Evolutionary conservation across 2,797 vertebrate species (phyloP), one percentile per base, ranked within the genome.

Genomic region (Microchirus variegatus): DNA sequence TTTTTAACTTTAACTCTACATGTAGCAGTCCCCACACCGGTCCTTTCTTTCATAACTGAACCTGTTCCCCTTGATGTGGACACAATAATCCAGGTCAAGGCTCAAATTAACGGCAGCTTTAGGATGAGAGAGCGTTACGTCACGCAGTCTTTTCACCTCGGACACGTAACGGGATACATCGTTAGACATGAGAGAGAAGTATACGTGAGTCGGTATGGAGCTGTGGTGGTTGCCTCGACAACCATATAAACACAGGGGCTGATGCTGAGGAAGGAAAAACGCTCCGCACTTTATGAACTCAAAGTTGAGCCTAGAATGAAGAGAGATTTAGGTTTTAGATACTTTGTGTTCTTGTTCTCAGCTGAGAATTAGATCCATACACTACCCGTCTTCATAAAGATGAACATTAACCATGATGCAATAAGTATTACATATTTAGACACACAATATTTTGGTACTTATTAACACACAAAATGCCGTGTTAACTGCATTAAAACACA

Each of bases 211-310:
- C 49, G 46, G 48, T 10, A 15, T 10, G 2, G 43, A 26, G 40
- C 31, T 43, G 47, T 7, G 48, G 36, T 18, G 19, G 58, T 72
- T 38, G 63, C 26, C 71, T 3, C 46, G 56, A 46, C 50, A 64
- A 86, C 79, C 38, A 26, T 36, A 74, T 46, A 81, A 82, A 75
- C 74, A 78, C 60, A 66, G 15, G 26, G 16, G 1, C n/a, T n/a
- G n/a, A n/a, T 5, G 6, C 13, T n/a, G 46, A 37, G 9, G 36
- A 38, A 19, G 9, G 9, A 40, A 14, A 37, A 36, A 57, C 9
- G 42, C 37, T 45, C n/a, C 8, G 17, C 42, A 46, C 22, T 22
- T 22, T 22, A 22, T 17, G 16, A 48, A 31, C 26, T 31, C 7
- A 31, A 31, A 31, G 5, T 31, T 31, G 6, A 31, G 5, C 31